Percentiles rank a stretch among this genome's conserved stretches.
Evolutionary conservation across 2,888 invertebrate genomes (phyloP).

Genomic region (Loripinus fragilis): DNA sequence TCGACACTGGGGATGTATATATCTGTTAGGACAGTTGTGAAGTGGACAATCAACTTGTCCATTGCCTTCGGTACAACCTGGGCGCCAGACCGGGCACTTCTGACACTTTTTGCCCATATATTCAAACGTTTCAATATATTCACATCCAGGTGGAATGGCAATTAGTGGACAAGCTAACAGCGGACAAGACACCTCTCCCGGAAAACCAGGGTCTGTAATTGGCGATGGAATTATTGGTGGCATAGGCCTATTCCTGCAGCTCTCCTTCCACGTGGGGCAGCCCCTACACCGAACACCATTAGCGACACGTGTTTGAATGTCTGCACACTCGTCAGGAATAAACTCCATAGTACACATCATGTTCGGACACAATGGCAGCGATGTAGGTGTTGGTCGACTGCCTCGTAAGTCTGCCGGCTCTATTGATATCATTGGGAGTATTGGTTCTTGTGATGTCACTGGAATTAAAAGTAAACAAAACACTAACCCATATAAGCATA

Average conservation of each 20-base stretch:
- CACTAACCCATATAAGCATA: background rate
- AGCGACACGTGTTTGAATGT: background rate
- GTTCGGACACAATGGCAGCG: constrained; percentile 21
- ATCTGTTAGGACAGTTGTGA: constrained; percentile 22
- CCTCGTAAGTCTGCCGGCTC: background rate
- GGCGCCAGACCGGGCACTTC: constrained; percentile 32
- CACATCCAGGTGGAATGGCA: constrained; percentile 27
- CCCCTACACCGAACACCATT: constrained; percentile 30
- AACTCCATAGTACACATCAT: constrained; percentile 36
- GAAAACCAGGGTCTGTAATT: background rate
- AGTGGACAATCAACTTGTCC: constrained; percentile 31
- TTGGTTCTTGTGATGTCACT: background rate
- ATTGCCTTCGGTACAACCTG: constrained; percentile 20
- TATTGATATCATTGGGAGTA: background rate
- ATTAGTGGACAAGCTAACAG: constrained; percentile 4
- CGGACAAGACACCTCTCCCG: constrained; percentile 28
- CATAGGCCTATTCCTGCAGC: constrained; percentile 4
- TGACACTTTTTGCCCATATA: constrained; percentile 29
- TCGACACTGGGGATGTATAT: constrained; percentile 39
- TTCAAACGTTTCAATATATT: constrained; percentile 32
- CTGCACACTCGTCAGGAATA: constrained; percentile 37
- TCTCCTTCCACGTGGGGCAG: constrained; percentile 24
- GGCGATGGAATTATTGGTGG: background rate
- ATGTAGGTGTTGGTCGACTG: background rate
- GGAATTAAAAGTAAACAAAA: background rate